phyloP scores from a whole-genome alignment of 92 coral and sea anemone species.

The Montipora capitata region DNA sequence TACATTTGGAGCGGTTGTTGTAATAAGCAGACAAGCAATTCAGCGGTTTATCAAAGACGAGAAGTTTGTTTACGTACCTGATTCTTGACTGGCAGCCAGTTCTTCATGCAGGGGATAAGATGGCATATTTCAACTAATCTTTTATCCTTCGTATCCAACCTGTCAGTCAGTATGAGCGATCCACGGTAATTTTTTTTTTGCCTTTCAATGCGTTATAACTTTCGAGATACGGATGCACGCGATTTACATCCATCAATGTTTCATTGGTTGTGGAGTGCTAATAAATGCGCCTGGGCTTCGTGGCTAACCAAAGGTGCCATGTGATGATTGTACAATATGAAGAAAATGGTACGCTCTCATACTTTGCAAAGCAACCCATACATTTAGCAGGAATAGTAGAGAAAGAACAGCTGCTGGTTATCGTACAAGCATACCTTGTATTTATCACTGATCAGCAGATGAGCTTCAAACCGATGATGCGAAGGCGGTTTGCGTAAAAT shows the following conservation, averaged over 20 bases:
- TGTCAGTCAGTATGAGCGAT: not conserved
- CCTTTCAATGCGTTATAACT: not conserved
- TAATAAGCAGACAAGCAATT: not conserved
- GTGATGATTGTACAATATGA: not conserved
- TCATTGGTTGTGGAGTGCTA: not conserved
- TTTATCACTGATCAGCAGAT: no score
- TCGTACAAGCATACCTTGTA: no score
- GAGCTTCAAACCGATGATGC: not conserved
- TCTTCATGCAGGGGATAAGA: not conserved
- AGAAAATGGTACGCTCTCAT: no score
- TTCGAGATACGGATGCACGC: not conserved
- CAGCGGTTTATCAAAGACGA: slow-evolving; percentile 6
- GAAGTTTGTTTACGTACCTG: slow-evolving; percentile 7
- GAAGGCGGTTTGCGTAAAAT: not conserved
- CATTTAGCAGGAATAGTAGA: not conserved
- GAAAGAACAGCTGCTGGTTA: not conserved
- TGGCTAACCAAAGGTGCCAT: not conserved
- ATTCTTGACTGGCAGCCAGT: slow-evolving; percentile 15
- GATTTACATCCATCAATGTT: not conserved
- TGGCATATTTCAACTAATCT: not conserved
- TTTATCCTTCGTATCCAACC: not conserved
- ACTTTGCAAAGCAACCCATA: no score
- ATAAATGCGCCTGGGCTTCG: not conserved
- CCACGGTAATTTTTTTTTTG: not conserved
- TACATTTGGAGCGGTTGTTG: not conserved